These are phyloP conservation scores for Choreutis nemorana DNA, from an alignment of 2,888 invertebrate species.

Conservation along the genomic window DNA sequence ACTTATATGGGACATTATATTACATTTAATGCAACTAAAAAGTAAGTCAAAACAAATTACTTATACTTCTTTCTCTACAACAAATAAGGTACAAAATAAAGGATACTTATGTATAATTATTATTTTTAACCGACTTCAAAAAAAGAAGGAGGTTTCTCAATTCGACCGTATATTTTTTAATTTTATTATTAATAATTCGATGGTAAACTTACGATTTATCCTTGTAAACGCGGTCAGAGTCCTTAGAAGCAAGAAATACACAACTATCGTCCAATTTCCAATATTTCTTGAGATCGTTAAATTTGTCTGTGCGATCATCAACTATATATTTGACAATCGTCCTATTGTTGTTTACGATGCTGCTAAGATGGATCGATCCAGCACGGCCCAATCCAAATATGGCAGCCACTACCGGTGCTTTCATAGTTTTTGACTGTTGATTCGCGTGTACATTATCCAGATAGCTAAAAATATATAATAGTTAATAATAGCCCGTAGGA, in stretches of 20 bases:
- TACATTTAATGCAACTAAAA: too few species aligned
- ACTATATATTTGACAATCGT: slow-evolving; percentile 62
- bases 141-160: too few species aligned
- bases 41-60: too few species aligned
- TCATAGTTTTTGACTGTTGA: slow-evolving; percentile 16
- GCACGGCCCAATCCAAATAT: slow-evolving; percentile 69
- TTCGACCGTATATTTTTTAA: too few species aligned
- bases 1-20: too few species aligned
- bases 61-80: too few species aligned
- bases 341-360: slow-evolving; percentile 51
- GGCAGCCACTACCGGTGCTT: slow-evolving; percentile 45
- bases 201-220: slow-evolving; percentile 55
- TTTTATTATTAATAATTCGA: too few species aligned
- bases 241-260: slow-evolving; percentile 49
- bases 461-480: too few species aligned
- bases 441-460: slow-evolving; percentile 35
- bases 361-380: slow-evolving; percentile 66
- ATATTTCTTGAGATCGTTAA: slow-evolving; percentile 45
- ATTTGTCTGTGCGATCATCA: slow-evolving; percentile 54
- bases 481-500: too few species aligned
- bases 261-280: slow-evolving; percentile 56
- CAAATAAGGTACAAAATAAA: too few species aligned
- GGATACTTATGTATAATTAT: too few species aligned
- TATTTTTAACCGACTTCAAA: too few species aligned
- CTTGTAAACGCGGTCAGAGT: slow-evolving; percentile 51